These are phyloP conservation scores for Stramonita haemastoma DNA, from an alignment of 2,888 invertebrate genomes.

Conservation along the genomic window DNA sequence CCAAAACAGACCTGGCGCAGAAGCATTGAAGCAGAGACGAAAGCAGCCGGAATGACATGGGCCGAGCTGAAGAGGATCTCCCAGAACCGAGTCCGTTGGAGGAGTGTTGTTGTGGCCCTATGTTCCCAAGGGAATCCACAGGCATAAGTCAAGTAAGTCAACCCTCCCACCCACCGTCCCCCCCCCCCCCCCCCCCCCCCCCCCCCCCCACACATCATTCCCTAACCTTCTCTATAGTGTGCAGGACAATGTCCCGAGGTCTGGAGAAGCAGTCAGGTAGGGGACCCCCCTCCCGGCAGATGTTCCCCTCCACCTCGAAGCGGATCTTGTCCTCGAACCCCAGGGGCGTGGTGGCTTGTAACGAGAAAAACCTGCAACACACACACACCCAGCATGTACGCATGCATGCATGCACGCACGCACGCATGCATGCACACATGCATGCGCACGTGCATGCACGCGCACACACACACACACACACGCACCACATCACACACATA, in stretches of 20 bases:
- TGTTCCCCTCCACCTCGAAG: slow-evolving; percentile 89
- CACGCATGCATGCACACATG: neutral
- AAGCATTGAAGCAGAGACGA: no score
- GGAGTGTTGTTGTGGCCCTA: no score
- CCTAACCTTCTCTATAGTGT: slow-evolving; percentile 84
- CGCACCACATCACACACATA: no score
- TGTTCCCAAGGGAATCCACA: no score
- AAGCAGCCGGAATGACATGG: no score
- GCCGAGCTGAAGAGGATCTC: no score
- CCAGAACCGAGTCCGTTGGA: no score
- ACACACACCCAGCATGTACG: neutral
- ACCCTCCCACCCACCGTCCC: no score
- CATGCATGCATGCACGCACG: neutral
- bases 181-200: no score
- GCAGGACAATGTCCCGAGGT: slow-evolving; percentile 88
- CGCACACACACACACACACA: neutral
- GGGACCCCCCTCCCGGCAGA: slow-evolving; percentile 89
- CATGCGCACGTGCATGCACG: neutral
- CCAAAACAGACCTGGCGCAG: no score
- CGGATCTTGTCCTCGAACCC: slow-evolving; percentile 92
- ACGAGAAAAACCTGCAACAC: slow-evolving; percentile 86
- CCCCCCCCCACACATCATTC: no score
- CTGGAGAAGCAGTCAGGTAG: slow-evolving; percentile 88
- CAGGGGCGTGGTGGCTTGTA: slow-evolving; percentile 92
- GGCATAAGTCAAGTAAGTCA: no score